Base-by-base conservation (phyloP, 2,797 vertebrate species). In the Gallirallus australis region DNA sequence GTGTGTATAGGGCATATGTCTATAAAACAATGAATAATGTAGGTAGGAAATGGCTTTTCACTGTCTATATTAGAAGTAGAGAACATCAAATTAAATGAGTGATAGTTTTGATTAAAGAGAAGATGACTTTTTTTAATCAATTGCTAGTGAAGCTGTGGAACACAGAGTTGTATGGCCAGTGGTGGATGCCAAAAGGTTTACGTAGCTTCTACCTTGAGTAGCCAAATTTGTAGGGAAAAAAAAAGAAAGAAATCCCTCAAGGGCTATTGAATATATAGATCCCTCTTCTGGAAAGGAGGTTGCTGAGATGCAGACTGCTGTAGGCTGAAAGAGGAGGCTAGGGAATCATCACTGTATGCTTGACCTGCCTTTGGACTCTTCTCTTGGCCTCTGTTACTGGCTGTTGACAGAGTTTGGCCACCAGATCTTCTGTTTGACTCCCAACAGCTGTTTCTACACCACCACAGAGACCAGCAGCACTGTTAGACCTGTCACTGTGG, bases 341-440 rank as follows among this genome's bases (percentile, higher is more conserved):
- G 85, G 93, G 93, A 95, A 90, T 90, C 88, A 82, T 91, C 82
- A 59, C 72, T 84, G 19, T 72, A 84, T 0, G 11, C 59, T 84
- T 96, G 88, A 96, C 92, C 93, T 96, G 63, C 59, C 73, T 71
- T 92, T 95, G 86, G 86, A 90, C 83, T 65, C 63, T 86, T 78
- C 87, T 76, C 65, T 79, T 95, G 95, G 88, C 85, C 82, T 86
- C 66, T 79, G 5, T 92, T 86, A 66, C 88, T 72, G 66, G 25
- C 73, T 95, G 73, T 89, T 95, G 90, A 90, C 82, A 91, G 76
- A 81, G 59, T 93, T 82, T 92, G 93, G 86, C 70, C 92, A 86
- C 70, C 42, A 95, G 80, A 72, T 60, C 66, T 83, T 95, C 79
- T 59, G 47, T 88, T 50, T 89, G 80, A 82, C 83, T 94, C 73